A percentile compares a stretch with the other conserved stretches of the same genome.
phyloP scores from a whole-genome alignment of 2,113 vertebrate genomes.

The Tragelaphus scriptus region DNA sequence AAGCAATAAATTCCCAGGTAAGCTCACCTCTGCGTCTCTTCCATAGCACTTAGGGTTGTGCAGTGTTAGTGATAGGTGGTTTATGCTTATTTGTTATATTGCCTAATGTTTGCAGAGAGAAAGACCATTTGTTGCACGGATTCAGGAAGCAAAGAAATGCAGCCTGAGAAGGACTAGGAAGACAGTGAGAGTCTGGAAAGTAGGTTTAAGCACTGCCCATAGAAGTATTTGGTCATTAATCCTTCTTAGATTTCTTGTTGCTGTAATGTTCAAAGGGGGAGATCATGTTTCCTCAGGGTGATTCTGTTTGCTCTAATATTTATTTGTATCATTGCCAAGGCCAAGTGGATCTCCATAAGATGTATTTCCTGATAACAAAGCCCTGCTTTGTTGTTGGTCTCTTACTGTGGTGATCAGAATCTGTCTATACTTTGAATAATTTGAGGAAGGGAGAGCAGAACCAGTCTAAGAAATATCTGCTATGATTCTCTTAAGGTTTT shows the following conservation, averaged over 20 bases:
- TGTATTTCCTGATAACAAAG: not conserved
- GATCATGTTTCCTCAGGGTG: not conserved
- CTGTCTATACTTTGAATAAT: not conserved
- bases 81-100: not conserved
- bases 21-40: not conserved
- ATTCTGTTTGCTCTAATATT: slow-evolving; percentile 35
- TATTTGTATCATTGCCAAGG: not conserved
- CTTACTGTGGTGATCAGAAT: not conserved
- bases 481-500: not conserved
- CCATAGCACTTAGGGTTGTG: not conserved
- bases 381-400: not conserved
- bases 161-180: not conserved
- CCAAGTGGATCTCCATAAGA: not conserved
- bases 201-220: not conserved
- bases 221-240: not conserved
- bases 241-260: not conserved
- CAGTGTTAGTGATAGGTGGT: not conserved
- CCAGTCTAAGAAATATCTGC: not conserved
- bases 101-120: not conserved
- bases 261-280: not conserved
- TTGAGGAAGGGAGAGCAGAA: not conserved
- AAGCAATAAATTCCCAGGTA: not conserved
- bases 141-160: not conserved
- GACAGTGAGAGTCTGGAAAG: not conserved
- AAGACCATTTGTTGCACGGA: not conserved